Conservation (phyloP, 2,113 vertebrate species). For the Myotis lucifugus region DNA sequence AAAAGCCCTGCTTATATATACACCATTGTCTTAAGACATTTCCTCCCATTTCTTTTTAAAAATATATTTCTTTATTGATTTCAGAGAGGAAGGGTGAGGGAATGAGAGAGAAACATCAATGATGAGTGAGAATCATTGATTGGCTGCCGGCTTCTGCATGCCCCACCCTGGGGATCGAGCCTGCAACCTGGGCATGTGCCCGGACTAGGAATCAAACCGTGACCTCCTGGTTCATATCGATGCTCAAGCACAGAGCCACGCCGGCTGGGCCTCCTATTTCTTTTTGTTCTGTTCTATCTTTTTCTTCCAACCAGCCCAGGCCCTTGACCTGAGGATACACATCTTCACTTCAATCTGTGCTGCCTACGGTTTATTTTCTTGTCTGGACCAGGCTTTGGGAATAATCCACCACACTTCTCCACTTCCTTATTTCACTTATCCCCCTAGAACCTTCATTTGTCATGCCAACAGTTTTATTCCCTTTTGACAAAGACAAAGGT, state of each 20-base stretch:
- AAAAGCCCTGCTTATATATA: neutral
- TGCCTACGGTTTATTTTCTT: neutral
- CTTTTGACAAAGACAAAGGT: constrained; percentile 41
- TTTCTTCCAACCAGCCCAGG: neutral
- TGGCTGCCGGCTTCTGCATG: too few species aligned
- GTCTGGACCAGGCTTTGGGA: constrained; percentile 49
- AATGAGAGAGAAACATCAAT: too few species aligned
- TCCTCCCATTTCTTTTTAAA: neutral
- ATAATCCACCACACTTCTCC: constrained; percentile 6
- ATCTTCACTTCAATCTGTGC: neutral
- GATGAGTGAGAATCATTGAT: too few species aligned
- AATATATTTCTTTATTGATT: too few species aligned
- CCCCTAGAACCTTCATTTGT: constrained; percentile 46
- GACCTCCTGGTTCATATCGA: too few species aligned
- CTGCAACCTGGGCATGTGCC: too few species aligned
- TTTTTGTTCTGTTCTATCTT: neutral
- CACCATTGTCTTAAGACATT: neutral
- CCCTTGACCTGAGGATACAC: neutral
- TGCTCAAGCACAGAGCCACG: too few species aligned
- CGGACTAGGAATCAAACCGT: too few species aligned
- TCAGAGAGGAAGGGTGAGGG: too few species aligned
- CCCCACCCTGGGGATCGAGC: too few species aligned
- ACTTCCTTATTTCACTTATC: constrained; percentile 40
- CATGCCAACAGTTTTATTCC: neutral
- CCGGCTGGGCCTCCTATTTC: neutral